Conservation (phyloP, 2,113 vertebrate genomes). For the Pangasianodon gigas region DNA sequence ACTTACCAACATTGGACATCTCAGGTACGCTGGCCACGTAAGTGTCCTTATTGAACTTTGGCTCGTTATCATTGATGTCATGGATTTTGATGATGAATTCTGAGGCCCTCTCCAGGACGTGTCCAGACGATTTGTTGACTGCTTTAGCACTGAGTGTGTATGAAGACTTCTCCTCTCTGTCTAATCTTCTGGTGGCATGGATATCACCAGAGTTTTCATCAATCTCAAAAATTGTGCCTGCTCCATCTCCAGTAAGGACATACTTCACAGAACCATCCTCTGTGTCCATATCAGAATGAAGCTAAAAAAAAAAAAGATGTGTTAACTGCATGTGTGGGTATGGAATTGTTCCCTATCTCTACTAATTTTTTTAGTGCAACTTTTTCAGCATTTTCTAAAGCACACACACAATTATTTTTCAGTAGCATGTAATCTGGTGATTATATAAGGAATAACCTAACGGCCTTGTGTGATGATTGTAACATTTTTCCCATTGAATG, state of each 20-base stretch:
- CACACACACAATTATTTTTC: background rate
- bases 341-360: background rate
- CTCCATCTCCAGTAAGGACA: slow-evolving; percentile 92
- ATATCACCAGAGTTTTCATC: slow-evolving; percentile 98
- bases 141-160: slow-evolving; percentile 93
- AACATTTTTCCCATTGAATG: background rate
- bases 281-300: slow-evolving; percentile 96
- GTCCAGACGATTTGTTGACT: slow-evolving; percentile 85
- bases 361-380: background rate
- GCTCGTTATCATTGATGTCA: slow-evolving; percentile 97
- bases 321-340: background rate
- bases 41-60: slow-evolving; percentile 88
- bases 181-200: slow-evolving; percentile 93
- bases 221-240: slow-evolving; percentile 90
- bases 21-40: slow-evolving; percentile 90
- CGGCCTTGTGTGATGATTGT: too few species aligned
- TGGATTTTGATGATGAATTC: slow-evolving; percentile 99
- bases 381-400: background rate
- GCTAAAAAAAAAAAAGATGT: slow-evolving; percentile 66
- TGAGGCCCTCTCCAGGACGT: slow-evolving; percentile 91
- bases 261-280: slow-evolving; percentile 94
- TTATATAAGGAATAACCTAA: background rate
- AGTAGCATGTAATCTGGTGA: background rate
- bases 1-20: slow-evolving; percentile 96
- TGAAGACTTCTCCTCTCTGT: slow-evolving; percentile 92